Base-by-base conservation (phyloP, 2,113 vertebrate genomes). In the Spea multiplicata region DNA sequence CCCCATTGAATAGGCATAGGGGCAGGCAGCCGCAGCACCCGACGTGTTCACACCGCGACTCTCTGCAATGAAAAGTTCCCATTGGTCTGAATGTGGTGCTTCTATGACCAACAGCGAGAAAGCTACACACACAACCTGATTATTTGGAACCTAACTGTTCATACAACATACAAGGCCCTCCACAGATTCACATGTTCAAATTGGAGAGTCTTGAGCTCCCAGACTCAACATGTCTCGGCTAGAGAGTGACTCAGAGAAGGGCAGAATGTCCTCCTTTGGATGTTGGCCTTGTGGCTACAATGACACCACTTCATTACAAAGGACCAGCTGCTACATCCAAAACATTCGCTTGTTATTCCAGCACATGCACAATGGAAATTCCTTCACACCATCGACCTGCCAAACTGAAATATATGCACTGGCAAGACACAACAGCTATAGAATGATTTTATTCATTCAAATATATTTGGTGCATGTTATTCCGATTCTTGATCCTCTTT, bases 161-260 rank as follows among this genome's bases (percentile, higher is more conserved):
- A 70, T 49, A 50, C 67, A 70, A 59, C 59, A 71, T 53, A 71
- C 10, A 79, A 64, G 55, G 47, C 8, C 49, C 52, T 57, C 44
- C 76, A 55, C 44, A 6, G 61, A 66, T 30, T 55, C 50, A 67
- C 70, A 67, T 80, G 70, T 59, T 53, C 70, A 73, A 61, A 73
- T 50, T 73, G 70, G 64, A 68, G 71, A 68, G 71, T 64, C 71
- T 80, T 80, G 78, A 71, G 71, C 78, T 80, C 71, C 71, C 50
- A 80, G 70, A 73, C 70, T 55, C 67, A 0, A 59, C 70, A 72
- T 79, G 72, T 44, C 14, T 79, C 73, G 77, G 77, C 70, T 73
- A 12, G 65, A 68, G 52, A 30, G 78, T 80, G 78, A 80, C 68
- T 80, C 78, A 80, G 61, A 74, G 64, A 74, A 73, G 78, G 78